These are phyloP conservation scores for Tenthredo amoena DNA, from an alignment of 2,888 invertebrate genomes.

Conservation along the genomic window DNA sequence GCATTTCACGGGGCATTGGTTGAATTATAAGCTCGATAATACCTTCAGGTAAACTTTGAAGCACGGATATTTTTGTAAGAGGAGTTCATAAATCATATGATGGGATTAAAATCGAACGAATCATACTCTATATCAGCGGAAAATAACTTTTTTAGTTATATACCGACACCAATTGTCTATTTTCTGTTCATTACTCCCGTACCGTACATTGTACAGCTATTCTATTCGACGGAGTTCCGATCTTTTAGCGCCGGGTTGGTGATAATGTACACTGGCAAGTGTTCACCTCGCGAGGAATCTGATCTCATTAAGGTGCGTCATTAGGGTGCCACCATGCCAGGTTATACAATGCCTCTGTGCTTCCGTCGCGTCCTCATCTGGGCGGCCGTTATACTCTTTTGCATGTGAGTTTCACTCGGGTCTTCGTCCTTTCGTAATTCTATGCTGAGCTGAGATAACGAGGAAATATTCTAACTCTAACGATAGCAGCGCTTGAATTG, in stretches of 20 bases:
- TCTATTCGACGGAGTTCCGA: constrained; percentile 41
- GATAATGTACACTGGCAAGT: constrained; percentile 48
- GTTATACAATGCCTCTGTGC: constrained; percentile 47
- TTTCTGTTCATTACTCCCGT: constrained; percentile 24
- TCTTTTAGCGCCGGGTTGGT: constrained; percentile 11
- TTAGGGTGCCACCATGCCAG: constrained; percentile 47
- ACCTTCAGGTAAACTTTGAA: background rate
- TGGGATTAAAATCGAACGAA: background rate
- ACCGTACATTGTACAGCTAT: constrained; percentile 31
- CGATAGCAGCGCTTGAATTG: constrained; percentile 41
- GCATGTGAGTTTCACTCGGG: constrained; percentile 29
- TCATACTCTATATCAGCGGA: background rate
- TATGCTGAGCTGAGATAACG: constrained; percentile 44
- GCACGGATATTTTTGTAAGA: background rate
- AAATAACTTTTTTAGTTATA: background rate
- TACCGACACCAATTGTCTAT: constrained; percentile 7
- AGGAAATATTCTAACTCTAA: constrained; percentile 29
- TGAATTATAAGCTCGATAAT: background rate
- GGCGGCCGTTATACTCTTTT: constrained; percentile 39
- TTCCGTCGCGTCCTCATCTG: constrained; percentile 44
- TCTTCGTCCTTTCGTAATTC: constrained; percentile 29
- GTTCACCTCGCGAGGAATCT: constrained; percentile 39
- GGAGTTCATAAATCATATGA: background rate
- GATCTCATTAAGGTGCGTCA: constrained; percentile 52
- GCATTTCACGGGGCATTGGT: background rate